Base-by-base conservation (phyloP, 2,797 vertebrate species). In the Sebastes matsubarae region DNA sequence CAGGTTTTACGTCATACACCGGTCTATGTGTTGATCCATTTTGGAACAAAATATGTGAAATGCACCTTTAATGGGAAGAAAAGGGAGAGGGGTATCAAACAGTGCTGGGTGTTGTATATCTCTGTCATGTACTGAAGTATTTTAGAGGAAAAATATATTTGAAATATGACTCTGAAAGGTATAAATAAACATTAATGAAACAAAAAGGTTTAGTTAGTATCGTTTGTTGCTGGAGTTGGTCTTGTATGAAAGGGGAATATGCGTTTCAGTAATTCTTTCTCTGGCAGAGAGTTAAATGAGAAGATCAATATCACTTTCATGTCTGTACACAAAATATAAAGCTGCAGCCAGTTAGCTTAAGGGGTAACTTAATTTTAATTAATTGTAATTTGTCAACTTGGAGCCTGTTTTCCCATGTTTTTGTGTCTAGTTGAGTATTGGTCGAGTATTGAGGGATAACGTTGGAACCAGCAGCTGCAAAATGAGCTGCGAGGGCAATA, bases 101-200 rank as follows among this genome's bases (percentile, higher is more conserved):
- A 87, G 80, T 93, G 84, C 89, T 90, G 93, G 85, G 79, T 93
- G 90, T 93, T 94, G 90, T 94, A 93, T 94, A 93, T 94, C 87
- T 95, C 90, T 94, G 91, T 95, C 89, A 95, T 93, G 93, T 95
- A 93, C 86, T 92, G 75, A 94, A 94, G 83, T 95, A 95, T 94
- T 95, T 94, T 94, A 94, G 90, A 95, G 86, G 91, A 91, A 94
- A 89, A 93, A 90, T 95, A 94, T 94, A 94, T 96, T 95, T 96
- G 94, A 95, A 92, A 94, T 92, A 93, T 95, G 93, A 95, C 87
- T 88, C 89, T 91, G 90, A 93, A 92, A 91, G 92, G 92, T 92
- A 94, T 90, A 92, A 96, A 96, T 96, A 96, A 95, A 95, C 83
- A 90, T 87, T 64, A 75, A 84, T 93, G 81, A 94, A 94, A 87